Base-by-base conservation (phyloP, 2,797 vertebrate species). In the Prunella strophiata region DNA sequence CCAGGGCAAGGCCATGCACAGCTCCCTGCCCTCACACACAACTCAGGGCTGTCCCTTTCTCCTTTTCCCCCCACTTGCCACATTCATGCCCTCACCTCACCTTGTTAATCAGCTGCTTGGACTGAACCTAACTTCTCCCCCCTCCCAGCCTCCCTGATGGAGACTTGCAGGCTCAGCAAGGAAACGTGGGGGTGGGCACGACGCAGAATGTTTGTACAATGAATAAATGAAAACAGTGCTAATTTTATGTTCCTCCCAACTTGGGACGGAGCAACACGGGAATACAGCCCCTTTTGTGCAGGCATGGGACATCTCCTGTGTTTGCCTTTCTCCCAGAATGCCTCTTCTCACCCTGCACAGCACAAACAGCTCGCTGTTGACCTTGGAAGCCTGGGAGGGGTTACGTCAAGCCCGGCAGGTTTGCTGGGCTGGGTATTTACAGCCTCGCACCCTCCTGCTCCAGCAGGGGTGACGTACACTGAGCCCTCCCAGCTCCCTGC, bases 281-380 rank as follows among this genome's bases (percentile, higher is more conserved):
- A 95, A 97, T 96, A 96, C 91, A 95, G 94, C 74, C 59, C 79
- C 80, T 95, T 96, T 94, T 96, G 63, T 92, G 72, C 0, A 2
- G 84, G 66, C 92, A 93, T 13, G 76, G 94, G 83, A 91, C 91
- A 91, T 93, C 91, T 97, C 86, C 55, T 61, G 55, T 93, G 70
- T 93, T 97, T 88, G 88, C 76, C 85, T 80, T 96, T 91, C 89
- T 95, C 93, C 95, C 96, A 96, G 95, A 97, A 97, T 95, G 93
- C 94, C 88, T 75, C 85, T 54, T 80, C 91, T 92, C 58, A 1
- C 90, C 84, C 65, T 11, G 68, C 16, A 23, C 87, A 91, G 92
- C 21, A 85, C 52, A 96, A 97, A 97, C 86, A 97, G 88, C 57
- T 77, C 5, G 3, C 75, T 93, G 77, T 96, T 97, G 95, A 91